A percentile compares a stretch with the other conserved stretches of the same genome.
Evolutionary conservation across 2,888 invertebrate genomes (phyloP).

Genomic region (Saturnia japonica): DNA sequence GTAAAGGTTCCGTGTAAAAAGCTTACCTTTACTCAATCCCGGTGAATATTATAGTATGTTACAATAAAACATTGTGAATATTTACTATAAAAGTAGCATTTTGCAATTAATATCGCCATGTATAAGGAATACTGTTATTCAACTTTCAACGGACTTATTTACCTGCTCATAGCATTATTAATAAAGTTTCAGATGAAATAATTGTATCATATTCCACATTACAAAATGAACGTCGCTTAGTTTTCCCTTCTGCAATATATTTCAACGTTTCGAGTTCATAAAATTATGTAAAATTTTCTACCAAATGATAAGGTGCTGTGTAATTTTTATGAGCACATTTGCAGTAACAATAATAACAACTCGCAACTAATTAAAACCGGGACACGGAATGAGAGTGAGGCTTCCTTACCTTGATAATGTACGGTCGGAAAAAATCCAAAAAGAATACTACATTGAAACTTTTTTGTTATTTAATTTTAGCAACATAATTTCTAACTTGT

Average conservation of each 20-base stretch:
- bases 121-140: neutral
- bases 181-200: slow-evolving; percentile 1
- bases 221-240: neutral
- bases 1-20: neutral
- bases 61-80: no score
- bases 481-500: neutral
- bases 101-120: neutral
- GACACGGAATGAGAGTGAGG: slow-evolving; percentile 56
- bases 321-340: slow-evolving; percentile 71
- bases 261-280: slow-evolving; percentile 22
- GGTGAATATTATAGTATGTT: neutral
- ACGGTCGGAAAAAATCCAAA: slow-evolving; percentile 44
- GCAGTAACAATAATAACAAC: slow-evolving; percentile 75
- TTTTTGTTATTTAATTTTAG: no score
- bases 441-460: no score
- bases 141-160: slow-evolving; percentile 26
- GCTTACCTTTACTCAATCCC: neutral
- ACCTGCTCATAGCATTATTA: slow-evolving; percentile 30
- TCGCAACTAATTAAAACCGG: slow-evolving; percentile 77
- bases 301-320: slow-evolving; percentile 59
- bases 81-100: no score
- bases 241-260: neutral
- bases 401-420: slow-evolving; percentile 65
- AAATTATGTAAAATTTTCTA: slow-evolving; percentile 45
- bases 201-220: slow-evolving; percentile 10